Evolutionary conservation across 2,797 vertebrate genomes (phyloP).

Genomic region (Carcharodon carcharias): DNA sequence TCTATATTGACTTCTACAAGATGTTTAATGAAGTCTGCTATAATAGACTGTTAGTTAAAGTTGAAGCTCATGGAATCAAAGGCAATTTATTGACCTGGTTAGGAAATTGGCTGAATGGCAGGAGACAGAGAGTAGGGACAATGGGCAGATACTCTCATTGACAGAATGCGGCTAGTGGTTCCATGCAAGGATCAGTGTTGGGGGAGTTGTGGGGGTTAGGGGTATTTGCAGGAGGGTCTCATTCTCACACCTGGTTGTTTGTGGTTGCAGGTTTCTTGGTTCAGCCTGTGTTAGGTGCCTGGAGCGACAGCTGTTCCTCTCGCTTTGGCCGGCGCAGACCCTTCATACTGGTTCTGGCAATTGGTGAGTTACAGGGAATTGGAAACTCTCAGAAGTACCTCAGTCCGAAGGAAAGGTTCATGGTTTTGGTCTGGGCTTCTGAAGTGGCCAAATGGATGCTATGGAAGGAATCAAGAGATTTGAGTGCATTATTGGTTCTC

Average conservation of each 20-base stretch:
- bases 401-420: background rate
- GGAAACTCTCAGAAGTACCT: background rate
- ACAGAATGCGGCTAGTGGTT: background rate
- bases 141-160: background rate
- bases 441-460: background rate
- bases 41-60: background rate
- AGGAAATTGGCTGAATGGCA: background rate
- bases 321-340: slow-evolving; percentile 88
- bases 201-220: background rate
- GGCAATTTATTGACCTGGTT: background rate
- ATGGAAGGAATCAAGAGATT: background rate
- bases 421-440: background rate
- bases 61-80: background rate
- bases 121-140: background rate
- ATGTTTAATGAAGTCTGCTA: background rate
- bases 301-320: slow-evolving; percentile 95
- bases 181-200: background rate
- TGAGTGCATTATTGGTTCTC: background rate
- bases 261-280: slow-evolving; percentile 79
- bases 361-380: slow-evolving; percentile 64
- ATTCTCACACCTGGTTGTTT: slow-evolving; percentile 6
- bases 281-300: slow-evolving; percentile 88
- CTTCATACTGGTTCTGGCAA: slow-evolving; percentile 89
- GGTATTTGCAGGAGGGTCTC: background rate
- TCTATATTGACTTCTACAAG: background rate